These are phyloP conservation scores for Limnodromus scolopaceus DNA, from an alignment of 2,797 vertebrate species.

Conservation along the genomic window DNA sequence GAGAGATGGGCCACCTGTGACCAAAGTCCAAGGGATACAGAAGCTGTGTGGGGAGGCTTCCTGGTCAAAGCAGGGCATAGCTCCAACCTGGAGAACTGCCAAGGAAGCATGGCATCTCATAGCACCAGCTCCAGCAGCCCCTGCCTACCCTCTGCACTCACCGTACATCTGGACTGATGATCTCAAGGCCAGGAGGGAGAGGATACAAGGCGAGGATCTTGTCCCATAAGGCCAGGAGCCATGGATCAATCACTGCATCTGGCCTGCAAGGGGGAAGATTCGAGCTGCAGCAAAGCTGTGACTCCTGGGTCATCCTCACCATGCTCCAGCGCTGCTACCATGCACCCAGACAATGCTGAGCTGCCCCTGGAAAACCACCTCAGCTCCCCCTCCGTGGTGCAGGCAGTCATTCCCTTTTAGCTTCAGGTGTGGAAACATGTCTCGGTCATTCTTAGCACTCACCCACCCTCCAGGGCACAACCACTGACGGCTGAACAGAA, in stretches of 20 bases:
- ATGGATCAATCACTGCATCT: slow-evolving; percentile 89
- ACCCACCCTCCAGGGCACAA: background rate
- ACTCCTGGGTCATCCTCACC: background rate
- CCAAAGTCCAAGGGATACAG: background rate
- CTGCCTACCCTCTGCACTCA: slow-evolving; percentile 74
- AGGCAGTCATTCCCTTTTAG: background rate
- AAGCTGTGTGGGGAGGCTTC: background rate
- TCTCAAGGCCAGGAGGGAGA: slow-evolving; percentile 59
- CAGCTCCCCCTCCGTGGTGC: background rate
- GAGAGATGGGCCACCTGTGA: background rate
- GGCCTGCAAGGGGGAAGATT: slow-evolving; percentile 74
- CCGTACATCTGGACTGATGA: slow-evolving; percentile 81
- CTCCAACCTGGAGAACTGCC: background rate
- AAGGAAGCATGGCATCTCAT: background rate
- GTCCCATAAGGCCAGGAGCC: slow-evolving; percentile 88
- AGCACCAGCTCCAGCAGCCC: background rate
- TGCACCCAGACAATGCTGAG: rapidly evolving
- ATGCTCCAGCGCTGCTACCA: background rate
- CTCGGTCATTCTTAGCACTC: background rate
- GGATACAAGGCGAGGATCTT: slow-evolving; percentile 82
- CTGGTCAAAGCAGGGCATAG: background rate
- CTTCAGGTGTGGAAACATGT: background rate
- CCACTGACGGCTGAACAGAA: background rate
- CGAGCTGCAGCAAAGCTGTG: background rate
- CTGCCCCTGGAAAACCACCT: background rate